Evolutionary conservation across 2,888 invertebrate species (phyloP).

Genomic region (Labia minor): DNA sequence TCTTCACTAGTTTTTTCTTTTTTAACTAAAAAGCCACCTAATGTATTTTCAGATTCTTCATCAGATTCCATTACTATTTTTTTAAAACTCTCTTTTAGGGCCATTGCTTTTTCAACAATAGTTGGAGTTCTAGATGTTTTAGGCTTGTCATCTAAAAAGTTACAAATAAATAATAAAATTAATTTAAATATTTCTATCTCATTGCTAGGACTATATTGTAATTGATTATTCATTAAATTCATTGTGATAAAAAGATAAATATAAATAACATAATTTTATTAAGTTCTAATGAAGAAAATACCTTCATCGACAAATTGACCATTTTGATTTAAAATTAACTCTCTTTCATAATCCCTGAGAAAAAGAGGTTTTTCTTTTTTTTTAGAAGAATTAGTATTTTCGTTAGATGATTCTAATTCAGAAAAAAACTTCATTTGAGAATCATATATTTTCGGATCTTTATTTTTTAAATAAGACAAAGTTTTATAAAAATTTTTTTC

Average conservation of each 20-base stretch:
- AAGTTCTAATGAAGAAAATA: too few species aligned
- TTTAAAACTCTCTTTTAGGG: constrained; percentile 53
- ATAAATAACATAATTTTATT: too few species aligned
- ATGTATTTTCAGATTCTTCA: constrained; percentile 41
- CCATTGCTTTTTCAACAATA: constrained; percentile 55
- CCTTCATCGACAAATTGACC: constrained; percentile 36
- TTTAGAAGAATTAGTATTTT: constrained; percentile 28
- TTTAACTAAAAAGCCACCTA: constrained; percentile 45
- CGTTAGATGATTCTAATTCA: constrained; percentile 25
- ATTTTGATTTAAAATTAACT: constrained; percentile 57
- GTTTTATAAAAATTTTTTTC: constrained; percentile 85
- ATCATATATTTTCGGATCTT: constrained; percentile 83
- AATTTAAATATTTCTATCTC: too few species aligned
- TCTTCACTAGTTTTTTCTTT: constrained; percentile 45
- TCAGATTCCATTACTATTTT: constrained; percentile 39
- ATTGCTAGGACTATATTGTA: too few species aligned
- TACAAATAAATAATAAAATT: constrained; percentile 17
- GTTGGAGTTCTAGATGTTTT: constrained; percentile 34
- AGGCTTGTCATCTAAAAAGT: constrained; percentile 27
- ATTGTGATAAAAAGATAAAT: too few species aligned
- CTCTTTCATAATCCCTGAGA: constrained; percentile 68
- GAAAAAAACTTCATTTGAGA: constrained; percentile 59
- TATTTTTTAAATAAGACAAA: constrained; percentile 70
- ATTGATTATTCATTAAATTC: too few species aligned
- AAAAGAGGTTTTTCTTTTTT: constrained; percentile 49